Base-by-base conservation (phyloP, 2,888 invertebrate species). In the Pyrochroa serraticornis region DNA sequence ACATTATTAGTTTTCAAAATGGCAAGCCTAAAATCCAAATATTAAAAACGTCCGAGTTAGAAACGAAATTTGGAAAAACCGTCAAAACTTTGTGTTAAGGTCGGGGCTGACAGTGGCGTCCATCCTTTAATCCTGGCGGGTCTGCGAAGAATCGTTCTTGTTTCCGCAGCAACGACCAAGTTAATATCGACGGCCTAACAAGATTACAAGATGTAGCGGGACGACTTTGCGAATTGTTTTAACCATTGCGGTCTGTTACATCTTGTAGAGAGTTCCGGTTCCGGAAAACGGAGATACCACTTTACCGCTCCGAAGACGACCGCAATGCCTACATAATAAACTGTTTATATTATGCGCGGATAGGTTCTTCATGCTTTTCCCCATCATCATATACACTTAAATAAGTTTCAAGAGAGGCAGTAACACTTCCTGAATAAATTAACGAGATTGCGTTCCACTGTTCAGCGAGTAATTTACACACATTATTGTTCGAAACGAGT, bases 211-310 rank as follows among this genome's bases (percentile, higher is more conserved):
- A 55, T 48, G 48, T 54, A 54, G 43, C 54, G 36, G 54, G 37
- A 42, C 22, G 54, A 55, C 48, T 55, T 54, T 48, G 48, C 37
- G 48, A 48, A 55, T 55, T 55, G 54, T 48, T 48, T 43, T 43
- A 55, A 47, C 54, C 54, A 55, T 37, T 48, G 54, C 35, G 48
- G 54, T 55, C 42, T 53, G 53, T 53, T 53, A 53, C 53, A 53
- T 53, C 53, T 53, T 53, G 53, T 46, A 46, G 39, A 5, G 38
- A 39, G 53, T 53, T 53, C 53, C 53, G 53, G 46, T 46, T 53
- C 41, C 41, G 53, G 22, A 43, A 45, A 41, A 39, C 53, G 41
- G 53, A 46, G 39, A 53, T 35, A 33, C 46, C 44, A 45, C 44
- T 52, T 52, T 44, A 53, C 53, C 53, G 46, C 53, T 41, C 38